Evolutionary conservation across 2,797 vertebrate species (phyloP), one percentile per base, ranked within the genome.

Genomic region (Pyrocephalus nanus): DNA sequence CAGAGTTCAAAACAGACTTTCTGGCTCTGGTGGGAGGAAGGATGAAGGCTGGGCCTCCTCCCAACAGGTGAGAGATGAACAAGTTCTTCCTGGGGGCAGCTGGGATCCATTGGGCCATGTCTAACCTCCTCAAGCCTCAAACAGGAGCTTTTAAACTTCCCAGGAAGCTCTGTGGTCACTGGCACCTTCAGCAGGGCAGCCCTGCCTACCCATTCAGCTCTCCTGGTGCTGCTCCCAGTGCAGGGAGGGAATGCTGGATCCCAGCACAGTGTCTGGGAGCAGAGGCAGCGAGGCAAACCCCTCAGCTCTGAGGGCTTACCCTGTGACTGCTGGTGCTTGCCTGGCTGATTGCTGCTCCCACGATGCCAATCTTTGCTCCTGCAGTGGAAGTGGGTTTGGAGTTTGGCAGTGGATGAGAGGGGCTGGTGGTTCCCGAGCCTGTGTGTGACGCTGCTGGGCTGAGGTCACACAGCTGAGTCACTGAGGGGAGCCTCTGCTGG

Each of bases 1-100:
- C 96, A 67, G 97, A 98, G 69, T 97, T 97, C 88, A 97, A 97
- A 70, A 94, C 95, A 5, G 97, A 98, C 55, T 97, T 98, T 78
- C 66, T 94, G 62, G 90, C 96, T 45, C 92, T 95, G 74, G 95
- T 92, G 60, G 95, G 97, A 91, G 97, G 95, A 81, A 96, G 97
- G 45, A 95, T 97, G 69, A 97, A 97, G 76, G 97, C 96, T 25
- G 97, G 97, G 12, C 97, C 96, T 74, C 97, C 97, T 76, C 96
- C 96, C 18, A 98, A 98, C n/a, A 97, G 97, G 97, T 98, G 66
- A 95, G 91, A 69, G 23, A 21, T 25, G 53, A 8, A 2, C 58
- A 2, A 23, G 8, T n/a, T 32, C 51, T 42, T 50, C 26, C 1
- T 6, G 25, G 64, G 19, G 42, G 6, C 22, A 43, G 14, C 43